Percentiles rank a stretch among this genome's conserved stretches.
Evolutionary conservation across 2,113 vertebrate genomes (phyloP).

Genomic region (Sceloporus tristichus): DNA sequence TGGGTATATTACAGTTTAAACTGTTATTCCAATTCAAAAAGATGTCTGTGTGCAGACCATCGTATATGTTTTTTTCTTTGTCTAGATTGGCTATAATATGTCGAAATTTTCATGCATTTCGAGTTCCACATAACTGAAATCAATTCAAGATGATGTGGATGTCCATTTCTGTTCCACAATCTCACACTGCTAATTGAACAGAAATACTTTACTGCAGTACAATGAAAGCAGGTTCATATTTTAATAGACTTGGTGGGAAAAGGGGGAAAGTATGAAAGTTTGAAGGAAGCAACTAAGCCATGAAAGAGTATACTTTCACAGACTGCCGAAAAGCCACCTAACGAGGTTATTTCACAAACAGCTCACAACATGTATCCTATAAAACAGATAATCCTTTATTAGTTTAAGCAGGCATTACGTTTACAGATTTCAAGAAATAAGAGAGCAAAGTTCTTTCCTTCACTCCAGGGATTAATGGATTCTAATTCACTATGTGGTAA

Average conservation of each 20-base stretch:
- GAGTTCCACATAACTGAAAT: background rate
- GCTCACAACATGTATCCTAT: constrained; percentile 13
- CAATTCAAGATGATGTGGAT: background rate
- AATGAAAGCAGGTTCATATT: too few species aligned
- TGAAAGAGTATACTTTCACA: background rate
- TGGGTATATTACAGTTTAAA: background rate
- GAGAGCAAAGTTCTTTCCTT: constrained; percentile 50
- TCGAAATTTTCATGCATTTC: background rate
- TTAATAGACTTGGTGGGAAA: too few species aligned
- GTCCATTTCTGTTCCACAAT: background rate
- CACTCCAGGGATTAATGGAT: constrained; percentile 62
- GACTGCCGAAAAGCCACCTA: background rate
- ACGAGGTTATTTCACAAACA: constrained; percentile 20
- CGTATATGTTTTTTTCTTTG: background rate
- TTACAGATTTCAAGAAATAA: constrained; percentile 34
- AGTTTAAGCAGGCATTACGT: constrained; percentile 26
- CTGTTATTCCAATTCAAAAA: background rate
- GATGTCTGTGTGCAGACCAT: background rate
- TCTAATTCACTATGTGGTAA: constrained; percentile 39
- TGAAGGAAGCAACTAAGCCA: background rate
- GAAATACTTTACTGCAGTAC: background rate
- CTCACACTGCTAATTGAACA: background rate
- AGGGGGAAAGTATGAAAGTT: background rate
- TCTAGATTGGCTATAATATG: background rate
- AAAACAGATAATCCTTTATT: background rate